Conservation (phyloP, 2,113 vertebrate genomes). For the Dromiciops gliroides region DNA sequence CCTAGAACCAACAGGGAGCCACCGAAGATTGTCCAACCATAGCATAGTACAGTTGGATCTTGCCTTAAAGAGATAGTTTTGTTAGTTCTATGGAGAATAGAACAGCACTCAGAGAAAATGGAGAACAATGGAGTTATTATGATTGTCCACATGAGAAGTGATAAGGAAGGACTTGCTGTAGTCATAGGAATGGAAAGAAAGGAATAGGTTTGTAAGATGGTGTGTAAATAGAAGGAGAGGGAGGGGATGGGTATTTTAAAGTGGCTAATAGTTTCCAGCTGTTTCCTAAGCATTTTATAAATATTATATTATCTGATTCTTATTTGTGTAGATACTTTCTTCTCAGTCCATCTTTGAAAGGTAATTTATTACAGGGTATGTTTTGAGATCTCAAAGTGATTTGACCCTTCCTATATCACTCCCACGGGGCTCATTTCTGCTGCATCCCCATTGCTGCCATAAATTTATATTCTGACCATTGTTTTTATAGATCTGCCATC, state of each 20-base stretch:
- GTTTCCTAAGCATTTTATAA: not conserved
- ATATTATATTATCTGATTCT: not conserved
- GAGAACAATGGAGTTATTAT: not conserved
- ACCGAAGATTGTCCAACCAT: too few species aligned
- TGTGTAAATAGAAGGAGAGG: not conserved
- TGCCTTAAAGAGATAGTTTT: too few species aligned
- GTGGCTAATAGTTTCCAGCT: not conserved
- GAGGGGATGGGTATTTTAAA: not conserved
- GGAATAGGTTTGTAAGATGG: not conserved
- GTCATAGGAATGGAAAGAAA: not conserved
- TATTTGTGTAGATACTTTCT: not conserved
- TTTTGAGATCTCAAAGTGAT: not conserved
- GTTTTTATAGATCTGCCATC: not conserved
- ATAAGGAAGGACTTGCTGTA: not conserved
- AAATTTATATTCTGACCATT: not conserved
- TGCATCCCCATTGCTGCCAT: not conserved
- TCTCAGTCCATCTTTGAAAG: not conserved
- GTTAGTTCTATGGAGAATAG: not conserved
- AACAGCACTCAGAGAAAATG: not conserved
- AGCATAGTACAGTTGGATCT: too few species aligned
- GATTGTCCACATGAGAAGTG: not conserved
- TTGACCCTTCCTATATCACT: not conserved
- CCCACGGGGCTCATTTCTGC: not conserved
- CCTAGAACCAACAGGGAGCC: not conserved
- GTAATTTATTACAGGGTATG: conserved; percentile 18